Evolutionary conservation across 2,888 invertebrate species (phyloP).

Genomic region (Electrophaes corylata): DNA sequence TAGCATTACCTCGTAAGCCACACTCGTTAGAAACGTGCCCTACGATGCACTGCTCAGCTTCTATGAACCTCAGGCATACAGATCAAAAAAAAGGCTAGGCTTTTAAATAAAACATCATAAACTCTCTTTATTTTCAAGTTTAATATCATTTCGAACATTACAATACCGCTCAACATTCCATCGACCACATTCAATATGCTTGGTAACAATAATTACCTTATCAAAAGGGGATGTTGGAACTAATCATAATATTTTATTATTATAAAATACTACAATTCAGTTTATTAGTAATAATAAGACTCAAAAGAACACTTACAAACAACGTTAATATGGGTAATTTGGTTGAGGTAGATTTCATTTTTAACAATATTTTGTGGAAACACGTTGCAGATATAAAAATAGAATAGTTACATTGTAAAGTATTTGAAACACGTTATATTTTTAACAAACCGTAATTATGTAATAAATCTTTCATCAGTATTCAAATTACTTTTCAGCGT

Average conservation of each 20-base stretch:
- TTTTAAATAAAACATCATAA: constrained; percentile 48
- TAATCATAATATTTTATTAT: constrained; percentile 70
- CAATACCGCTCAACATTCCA: constrained; percentile 69
- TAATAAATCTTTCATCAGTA: background rate
- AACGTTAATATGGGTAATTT: constrained; percentile 80
- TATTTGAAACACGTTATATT: constrained; percentile 23
- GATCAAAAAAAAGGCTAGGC: too few relatives aligned
- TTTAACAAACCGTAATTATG: constrained; percentile 21
- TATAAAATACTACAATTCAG: constrained; percentile 72
- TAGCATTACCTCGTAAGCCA: too few relatives aligned
- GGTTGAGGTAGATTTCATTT: constrained; percentile 81
- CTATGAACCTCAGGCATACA: too few relatives aligned
- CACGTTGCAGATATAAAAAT: constrained; percentile 36
- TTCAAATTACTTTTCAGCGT: background rate
- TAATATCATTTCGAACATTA: constrained; percentile 72
- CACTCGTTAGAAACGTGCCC: too few relatives aligned
- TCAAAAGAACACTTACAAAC: constrained; percentile 81
- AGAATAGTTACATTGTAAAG: constrained; percentile 17
- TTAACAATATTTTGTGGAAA: constrained; percentile 60
- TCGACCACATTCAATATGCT: constrained; percentile 74
- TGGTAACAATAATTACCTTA: constrained; percentile 82
- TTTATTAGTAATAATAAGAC: constrained; percentile 78
- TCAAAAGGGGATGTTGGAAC: constrained; percentile 79
- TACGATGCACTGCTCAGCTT: too few relatives aligned
- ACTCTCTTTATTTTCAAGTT: constrained; percentile 61